A percentile compares a stretch with the other conserved stretches of the same genome.
phyloP scores from a whole-genome alignment of 2,113 vertebrate genomes.

The Tenebrosternarchus preto region DNA sequence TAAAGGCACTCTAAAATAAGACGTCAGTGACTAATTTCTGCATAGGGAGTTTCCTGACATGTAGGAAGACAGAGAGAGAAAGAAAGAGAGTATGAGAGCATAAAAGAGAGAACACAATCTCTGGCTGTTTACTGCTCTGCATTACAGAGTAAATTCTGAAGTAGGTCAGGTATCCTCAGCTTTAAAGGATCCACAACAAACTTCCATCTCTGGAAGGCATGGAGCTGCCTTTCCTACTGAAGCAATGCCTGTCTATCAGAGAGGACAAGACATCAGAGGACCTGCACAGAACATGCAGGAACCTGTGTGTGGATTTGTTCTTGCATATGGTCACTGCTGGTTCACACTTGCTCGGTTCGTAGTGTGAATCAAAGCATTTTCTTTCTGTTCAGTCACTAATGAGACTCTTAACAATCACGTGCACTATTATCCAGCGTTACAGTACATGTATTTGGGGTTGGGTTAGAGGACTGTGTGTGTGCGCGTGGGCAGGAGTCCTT shows the following conservation, averaged over 20 bases:
- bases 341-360: neutral
- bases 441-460: too few relatives aligned
- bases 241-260: constrained; percentile 23
- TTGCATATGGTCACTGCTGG: constrained; percentile 22
- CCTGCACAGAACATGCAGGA: constrained; percentile 1
- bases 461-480: too few relatives aligned
- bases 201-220: constrained; percentile 35
- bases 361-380: neutral
- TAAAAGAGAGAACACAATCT: neutral
- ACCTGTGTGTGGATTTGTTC: constrained; percentile 38
- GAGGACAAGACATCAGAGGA: constrained; percentile 9
- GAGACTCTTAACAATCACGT: too few relatives aligned
- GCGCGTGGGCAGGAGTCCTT: neutral
- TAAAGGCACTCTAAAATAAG: constrained; percentile 22
- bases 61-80: neutral
- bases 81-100: neutral
- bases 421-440: too few relatives aligned
- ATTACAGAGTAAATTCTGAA: constrained; percentile 29
- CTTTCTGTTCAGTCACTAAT: neutral
- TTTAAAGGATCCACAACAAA: constrained; percentile 53
- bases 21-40: constrained; percentile 31
- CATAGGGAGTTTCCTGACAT: constrained; percentile 7
- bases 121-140: constrained; percentile 34
- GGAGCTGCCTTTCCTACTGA: constrained; percentile 24
- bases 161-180: constrained; percentile 55